Conservation (phyloP, 2,797 vertebrate species). For the Lithobates pipiens region DNA sequence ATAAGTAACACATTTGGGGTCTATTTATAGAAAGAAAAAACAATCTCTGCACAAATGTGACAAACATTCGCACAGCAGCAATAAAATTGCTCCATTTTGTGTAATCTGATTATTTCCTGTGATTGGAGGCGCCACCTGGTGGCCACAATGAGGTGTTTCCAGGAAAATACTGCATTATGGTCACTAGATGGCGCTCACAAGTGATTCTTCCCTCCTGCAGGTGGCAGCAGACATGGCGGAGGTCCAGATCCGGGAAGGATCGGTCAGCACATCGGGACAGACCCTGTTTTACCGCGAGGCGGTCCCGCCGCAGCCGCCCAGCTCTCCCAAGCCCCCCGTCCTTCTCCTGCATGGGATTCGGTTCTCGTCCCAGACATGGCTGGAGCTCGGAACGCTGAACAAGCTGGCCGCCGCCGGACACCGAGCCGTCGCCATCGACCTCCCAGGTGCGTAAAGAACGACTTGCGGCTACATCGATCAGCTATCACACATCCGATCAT, state of each 20-base stretch:
- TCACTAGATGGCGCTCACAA: no score
- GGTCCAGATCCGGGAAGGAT: conserved; percentile 75
- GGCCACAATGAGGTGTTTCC: no score
- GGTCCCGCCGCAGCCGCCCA: conserved; percentile 66
- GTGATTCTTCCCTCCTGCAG: background rate
- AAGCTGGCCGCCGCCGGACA: conserved; percentile 83
- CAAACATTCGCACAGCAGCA: no score
- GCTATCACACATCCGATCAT: no score
- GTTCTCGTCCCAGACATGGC: conserved; percentile 94
- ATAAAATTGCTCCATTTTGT: no score
- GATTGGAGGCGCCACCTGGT: no score
- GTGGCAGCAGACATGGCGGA: conserved; percentile 75
- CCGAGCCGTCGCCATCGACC: conserved; percentile 88
- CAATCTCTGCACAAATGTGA: no score
- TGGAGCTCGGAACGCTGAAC: conserved; percentile 82
- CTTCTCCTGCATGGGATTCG: conserved; percentile 92
- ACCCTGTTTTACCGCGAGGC: conserved; percentile 87
- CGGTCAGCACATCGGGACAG: conserved; percentile 75
- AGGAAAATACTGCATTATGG: no score
- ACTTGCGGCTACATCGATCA: no score
- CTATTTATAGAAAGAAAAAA: no score
- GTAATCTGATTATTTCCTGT: no score
- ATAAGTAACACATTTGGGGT: no score
- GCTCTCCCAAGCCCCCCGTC: conserved; percentile 72
- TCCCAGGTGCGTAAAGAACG: conserved; percentile 82